Percentiles rank a stretch among this genome's conserved stretches.
Conservation (phyloP, 2,888 invertebrate genomes). For the Entomobrya multifasciata region DNA sequence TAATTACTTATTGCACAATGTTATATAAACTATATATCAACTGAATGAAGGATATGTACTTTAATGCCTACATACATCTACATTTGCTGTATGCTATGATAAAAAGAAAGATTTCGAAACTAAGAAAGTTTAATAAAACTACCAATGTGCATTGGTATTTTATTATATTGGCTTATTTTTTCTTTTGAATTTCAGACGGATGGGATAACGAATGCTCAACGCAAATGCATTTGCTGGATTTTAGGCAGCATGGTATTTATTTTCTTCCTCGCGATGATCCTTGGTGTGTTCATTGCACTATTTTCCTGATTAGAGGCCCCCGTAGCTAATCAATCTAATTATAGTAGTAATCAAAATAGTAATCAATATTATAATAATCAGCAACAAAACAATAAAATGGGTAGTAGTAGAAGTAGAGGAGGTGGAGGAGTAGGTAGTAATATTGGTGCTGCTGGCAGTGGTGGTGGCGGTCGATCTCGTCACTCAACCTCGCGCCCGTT, state of each 20-base stretch:
- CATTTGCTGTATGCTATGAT: too few species aligned
- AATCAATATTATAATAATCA: slow-evolving; percentile 36
- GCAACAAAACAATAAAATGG: slow-evolving; percentile 40
- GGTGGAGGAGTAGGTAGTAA: slow-evolving; percentile 31
- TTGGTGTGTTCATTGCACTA: slow-evolving; percentile 80
- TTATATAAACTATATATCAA: too few species aligned
- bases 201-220: slow-evolving; percentile 80
- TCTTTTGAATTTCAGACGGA: slow-evolving; percentile 77
- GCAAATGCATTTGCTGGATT: slow-evolving; percentile 80
- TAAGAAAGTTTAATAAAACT: neutral
- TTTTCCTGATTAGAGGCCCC: slow-evolving; percentile 79
- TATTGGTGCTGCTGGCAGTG: slow-evolving; percentile 18
- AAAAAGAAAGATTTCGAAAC: too few species aligned
- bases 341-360: slow-evolving; percentile 44
- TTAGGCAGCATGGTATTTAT: slow-evolving; percentile 79
- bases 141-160: too few species aligned
- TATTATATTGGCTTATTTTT: too few species aligned
- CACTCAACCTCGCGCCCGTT: slow-evolving; percentile 52
- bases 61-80: too few species aligned
- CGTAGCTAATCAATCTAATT: slow-evolving; percentile 64
- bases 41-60: too few species aligned
- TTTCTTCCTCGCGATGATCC: slow-evolving; percentile 80
- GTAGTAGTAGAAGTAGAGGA: slow-evolving; percentile 20
- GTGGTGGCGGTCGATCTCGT: slow-evolving; percentile 28
- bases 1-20: too few species aligned